These are phyloP conservation scores for Pristionchus fissidentatus DNA, from an alignment of 2,888 invertebrate species.

Conservation along the genomic window DNA sequence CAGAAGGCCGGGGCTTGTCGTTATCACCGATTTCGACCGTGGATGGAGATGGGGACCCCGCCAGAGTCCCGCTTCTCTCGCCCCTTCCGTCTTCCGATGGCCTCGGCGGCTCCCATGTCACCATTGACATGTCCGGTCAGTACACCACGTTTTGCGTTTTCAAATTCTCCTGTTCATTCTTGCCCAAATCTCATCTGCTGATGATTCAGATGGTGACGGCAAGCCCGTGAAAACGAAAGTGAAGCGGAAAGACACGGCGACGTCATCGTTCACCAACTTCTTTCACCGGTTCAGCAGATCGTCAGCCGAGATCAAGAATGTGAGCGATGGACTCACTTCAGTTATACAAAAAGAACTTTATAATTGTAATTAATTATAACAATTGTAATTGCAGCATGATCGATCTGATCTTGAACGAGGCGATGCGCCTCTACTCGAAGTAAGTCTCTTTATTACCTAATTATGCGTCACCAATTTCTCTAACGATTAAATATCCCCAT, in stretches of 20 bases:
- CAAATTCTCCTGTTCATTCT: not conserved
- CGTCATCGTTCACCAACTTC: slow-evolving; percentile 40
- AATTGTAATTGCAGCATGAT: slow-evolving; percentile 35
- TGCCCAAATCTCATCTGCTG: not conserved
- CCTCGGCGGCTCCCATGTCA: slow-evolving; percentile 27
- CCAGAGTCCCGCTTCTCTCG: slow-evolving; percentile 7
- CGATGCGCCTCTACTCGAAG: slow-evolving; percentile 6
- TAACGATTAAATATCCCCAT: not conserved
- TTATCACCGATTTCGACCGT: slow-evolving; percentile 22
- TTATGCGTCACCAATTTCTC: not conserved
- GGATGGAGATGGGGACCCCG: slow-evolving; percentile 3
- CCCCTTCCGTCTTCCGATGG: slow-evolving; percentile 35
- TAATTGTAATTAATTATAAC: too few relatives aligned
- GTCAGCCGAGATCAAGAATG: slow-evolving; percentile 19
- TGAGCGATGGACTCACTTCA: not conserved
- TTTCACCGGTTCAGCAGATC: slow-evolving; percentile 27
- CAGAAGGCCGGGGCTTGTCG: slow-evolving; percentile 32
- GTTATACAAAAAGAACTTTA: too few relatives aligned
- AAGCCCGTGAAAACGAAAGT: slow-evolving; percentile 30
- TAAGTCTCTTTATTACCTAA: not conserved
- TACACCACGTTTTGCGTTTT: slow-evolving; percentile 8
- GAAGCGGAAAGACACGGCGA: slow-evolving; percentile 42
- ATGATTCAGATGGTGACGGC: slow-evolving; percentile 4
- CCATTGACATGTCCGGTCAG: slow-evolving; percentile 42
- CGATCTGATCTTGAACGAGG: slow-evolving; percentile 13